Base-by-base conservation (phyloP, 2,888 invertebrate genomes). In the Mesopsocus fuscifrons region DNA sequence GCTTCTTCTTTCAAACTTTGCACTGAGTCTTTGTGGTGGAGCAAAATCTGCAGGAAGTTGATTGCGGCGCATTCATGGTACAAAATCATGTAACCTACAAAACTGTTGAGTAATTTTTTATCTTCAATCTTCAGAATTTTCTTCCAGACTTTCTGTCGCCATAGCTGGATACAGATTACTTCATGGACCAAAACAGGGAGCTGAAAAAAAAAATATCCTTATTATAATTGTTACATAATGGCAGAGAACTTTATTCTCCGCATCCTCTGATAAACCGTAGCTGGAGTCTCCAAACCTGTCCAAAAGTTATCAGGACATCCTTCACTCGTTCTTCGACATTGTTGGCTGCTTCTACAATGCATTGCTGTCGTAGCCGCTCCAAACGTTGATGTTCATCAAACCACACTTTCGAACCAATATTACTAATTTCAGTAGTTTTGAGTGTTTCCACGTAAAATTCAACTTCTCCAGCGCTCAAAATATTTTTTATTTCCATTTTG, bases 381-480 rank as follows among this genome's bases (percentile, higher is more conserved):
- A 38, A 17, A 6, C 20, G 17, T 17, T 38, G 38, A 18, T 38
- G 38, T 13, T 17, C 17, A 6, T 38, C 38, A 21, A 38, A 38
- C 38, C 38, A 38, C 20, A 18, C 17, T 20, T 13, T 13, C 4
- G 18, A 5, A 15, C 38, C 38, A 5, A 38, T 9, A 20, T 20
- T 21, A 20, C n/a, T 3, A 17, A 38, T 38, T 5, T 17, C 20
- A 5, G 16, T 38, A 13, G 16, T 17, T 20, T 38, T 21, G 15
- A 38, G 8, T 6, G 17, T 13, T 20, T 38, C n/a, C 5, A 38
- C 38, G 20, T 38, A 38, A 38, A 38, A 9, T 38, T 38, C 38
- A 4, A 38, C 20, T 20, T 38, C 38, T 13, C 38, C 38, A 4
- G 38, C 6, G 13, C 5, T 17, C 11, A 38, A 38, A 38, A 38